Base-by-base conservation (phyloP, 2,888 invertebrate species). In the Ochlodes sylvanus region DNA sequence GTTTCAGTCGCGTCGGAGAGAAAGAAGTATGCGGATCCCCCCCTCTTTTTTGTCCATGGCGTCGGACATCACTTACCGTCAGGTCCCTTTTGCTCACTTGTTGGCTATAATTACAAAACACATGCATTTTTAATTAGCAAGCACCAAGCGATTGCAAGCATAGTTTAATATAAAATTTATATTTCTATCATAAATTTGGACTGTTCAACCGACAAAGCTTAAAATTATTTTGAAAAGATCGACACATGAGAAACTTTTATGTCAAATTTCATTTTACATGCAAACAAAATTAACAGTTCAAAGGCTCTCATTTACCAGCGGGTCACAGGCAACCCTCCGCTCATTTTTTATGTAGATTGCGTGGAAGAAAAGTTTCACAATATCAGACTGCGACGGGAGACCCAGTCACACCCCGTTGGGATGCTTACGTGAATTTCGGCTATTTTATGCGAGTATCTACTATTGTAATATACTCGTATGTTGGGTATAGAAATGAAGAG, bases 341-440 rank as follows among this genome's bases (percentile, higher is more conserved):
- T 92, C 90, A 92, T 92, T 92, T 90, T 92, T 92, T 92, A 92
- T 92, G 92, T 89, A 92, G 89, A 92, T 92, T 91, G 87, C 85
- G 85, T 83, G 83, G 84, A 91, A 90, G 90, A 88, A 90, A 92
- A 91, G 89, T 91, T 92, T 89, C 82, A 89, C 87, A 91, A 92
- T 91, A 92, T 91, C 90, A 89, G 89, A 85, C 83, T 84, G 82
- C 78, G 85, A 82, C 82, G 81, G 80, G 79, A 81, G 73, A 71
- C 77, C 83, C 77, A 82, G 81, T 78, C 79, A 76, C 77, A 78
- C 77, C 82, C 87, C 85, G 74, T 71, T 41, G 87, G 83, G 89
- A 86, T 78, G 76, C 75, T 76, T 75, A 76, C 80, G 83, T 87
- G 88, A 87, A 88, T 90, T 87, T 89, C 81, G 80, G 80, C 84